Base-by-base conservation (phyloP, 2,888 invertebrate genomes). In the Melinaea menophilus region DNA sequence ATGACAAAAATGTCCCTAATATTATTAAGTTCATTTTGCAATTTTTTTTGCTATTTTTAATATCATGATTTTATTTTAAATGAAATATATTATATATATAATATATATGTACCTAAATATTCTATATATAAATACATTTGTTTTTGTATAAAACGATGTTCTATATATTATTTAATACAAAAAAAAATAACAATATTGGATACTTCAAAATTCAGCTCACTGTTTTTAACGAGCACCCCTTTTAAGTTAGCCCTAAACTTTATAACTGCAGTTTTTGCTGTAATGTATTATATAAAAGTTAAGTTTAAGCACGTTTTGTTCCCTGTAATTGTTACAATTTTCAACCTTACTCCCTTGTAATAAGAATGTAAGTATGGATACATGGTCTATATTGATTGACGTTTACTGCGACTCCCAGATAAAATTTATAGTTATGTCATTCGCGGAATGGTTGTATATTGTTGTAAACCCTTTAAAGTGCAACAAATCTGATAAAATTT, bases 391-490 rank as follows among this genome's bases (percentile, higher is more conserved):
- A 73, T 71, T 84, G 87, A 84, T 84, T 83, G 84, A 86, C 84
- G 71, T 82, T 86, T 84, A 85, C 75, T 81, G 77, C 71, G 71
- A 74, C 71, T 76, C 76, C 78, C 77, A 77, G 80, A 79, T 75
- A 75, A 78, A 82, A 84, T 87, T 87, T 88, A 88, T 84, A 80
- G 77, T 76, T 75, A 70, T 75, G 66, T 73, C 73, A 84, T 89
- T 89, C 89, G 85, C 86, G 75, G 88, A 88, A 90, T 79, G 75
- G 65, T 72, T 75, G 79, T 79, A 81, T 80, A 79, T 41, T 80
- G 78, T 79, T 72, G 65, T 78, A 76, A 78, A 79, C 76, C 81
- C 80, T 77, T 82, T 85, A 78, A 63, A 63, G 65, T 76, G 7
- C 72, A 71, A 71, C 73, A 73, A 79, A 80, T 80, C 80, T 79